phyloP scores from a whole-genome alignment of 2,113 vertebrate genomes.

The Coryphaenoides rupestris region DNA sequence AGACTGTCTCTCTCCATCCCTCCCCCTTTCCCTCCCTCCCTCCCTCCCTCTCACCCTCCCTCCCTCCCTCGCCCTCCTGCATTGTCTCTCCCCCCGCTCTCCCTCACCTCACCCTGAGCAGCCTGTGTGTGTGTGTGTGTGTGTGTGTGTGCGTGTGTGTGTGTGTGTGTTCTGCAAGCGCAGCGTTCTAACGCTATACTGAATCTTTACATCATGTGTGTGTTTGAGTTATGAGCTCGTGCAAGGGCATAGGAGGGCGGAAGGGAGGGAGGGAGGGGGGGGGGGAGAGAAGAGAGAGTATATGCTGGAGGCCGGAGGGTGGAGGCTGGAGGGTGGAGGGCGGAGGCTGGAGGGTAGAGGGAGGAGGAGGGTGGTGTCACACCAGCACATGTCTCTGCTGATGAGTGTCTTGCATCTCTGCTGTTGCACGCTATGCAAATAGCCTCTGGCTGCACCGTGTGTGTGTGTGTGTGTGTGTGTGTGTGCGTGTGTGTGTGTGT shows the following conservation, averaged over 20 bases:
- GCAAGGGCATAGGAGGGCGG: constrained; percentile 29
- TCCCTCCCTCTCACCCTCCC: background rate
- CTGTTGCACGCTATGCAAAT: constrained; percentile 18
- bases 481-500: background rate
- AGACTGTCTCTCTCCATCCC: background rate
- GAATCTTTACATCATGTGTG: constrained; percentile 36
- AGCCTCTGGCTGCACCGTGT: background rate
- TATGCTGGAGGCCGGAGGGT: constrained; percentile 22
- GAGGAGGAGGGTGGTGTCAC: constrained; percentile 39
- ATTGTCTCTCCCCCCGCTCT: constrained; percentile 13
- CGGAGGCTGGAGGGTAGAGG: constrained; percentile 34
- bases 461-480: background rate
- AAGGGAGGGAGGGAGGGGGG: constrained; percentile 3
- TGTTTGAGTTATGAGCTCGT: constrained; percentile 55
- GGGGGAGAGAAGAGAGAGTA: constrained; percentile 5
- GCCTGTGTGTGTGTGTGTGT: constrained; percentile 16
- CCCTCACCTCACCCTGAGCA: constrained; percentile 46
- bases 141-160: too few relatives aligned
- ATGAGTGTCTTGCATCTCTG: constrained; percentile 27
- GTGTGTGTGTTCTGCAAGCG: constrained; percentile 46
- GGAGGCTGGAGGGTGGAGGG: constrained; percentile 33
- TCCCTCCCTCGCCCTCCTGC: background rate
- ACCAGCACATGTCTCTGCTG: constrained; percentile 39
- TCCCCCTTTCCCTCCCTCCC: too few relatives aligned
- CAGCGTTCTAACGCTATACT: constrained; percentile 49